Evolutionary conservation across 2,113 vertebrate genomes (phyloP).

Genomic region (Anarrhichthys ocellatus): DNA sequence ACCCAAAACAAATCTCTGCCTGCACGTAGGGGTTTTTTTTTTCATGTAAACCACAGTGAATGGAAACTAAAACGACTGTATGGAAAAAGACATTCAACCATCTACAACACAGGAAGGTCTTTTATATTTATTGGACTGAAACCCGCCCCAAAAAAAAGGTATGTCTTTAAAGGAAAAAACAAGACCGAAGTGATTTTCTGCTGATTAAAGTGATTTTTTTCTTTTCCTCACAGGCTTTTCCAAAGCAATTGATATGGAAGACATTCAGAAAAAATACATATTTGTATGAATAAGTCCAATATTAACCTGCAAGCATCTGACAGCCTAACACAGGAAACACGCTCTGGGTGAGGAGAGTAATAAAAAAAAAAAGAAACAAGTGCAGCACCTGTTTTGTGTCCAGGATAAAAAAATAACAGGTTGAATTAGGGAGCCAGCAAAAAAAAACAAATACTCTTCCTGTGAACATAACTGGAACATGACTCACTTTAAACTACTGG

Average conservation of each 20-base stretch:
- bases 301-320: not conserved
- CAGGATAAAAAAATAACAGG: not conserved
- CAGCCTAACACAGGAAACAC: not conserved
- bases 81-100: constrained; percentile 9
- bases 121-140: not conserved
- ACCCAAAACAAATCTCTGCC: not conserved
- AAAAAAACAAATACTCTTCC: not conserved
- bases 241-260: not conserved
- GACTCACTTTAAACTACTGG: constrained; percentile 32
- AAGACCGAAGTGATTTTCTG: not conserved
- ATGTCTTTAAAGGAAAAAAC: not conserved
- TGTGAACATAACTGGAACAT: constrained; percentile 34
- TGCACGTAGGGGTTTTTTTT: not conserved
- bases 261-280: not conserved
- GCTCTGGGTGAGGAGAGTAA: not conserved
- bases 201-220: not conserved
- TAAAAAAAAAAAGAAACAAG: not conserved
- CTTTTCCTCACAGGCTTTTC: not conserved
- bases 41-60: constrained; percentile 8
- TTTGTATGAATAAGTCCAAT: not conserved
- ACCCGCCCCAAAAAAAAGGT: not conserved
- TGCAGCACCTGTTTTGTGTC: not conserved
- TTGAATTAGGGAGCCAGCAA: not conserved
- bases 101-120: not conserved
- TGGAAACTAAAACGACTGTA: constrained; percentile 6